Base-by-base conservation (phyloP, 2,113 vertebrate species). In the Corapipo altera region DNA sequence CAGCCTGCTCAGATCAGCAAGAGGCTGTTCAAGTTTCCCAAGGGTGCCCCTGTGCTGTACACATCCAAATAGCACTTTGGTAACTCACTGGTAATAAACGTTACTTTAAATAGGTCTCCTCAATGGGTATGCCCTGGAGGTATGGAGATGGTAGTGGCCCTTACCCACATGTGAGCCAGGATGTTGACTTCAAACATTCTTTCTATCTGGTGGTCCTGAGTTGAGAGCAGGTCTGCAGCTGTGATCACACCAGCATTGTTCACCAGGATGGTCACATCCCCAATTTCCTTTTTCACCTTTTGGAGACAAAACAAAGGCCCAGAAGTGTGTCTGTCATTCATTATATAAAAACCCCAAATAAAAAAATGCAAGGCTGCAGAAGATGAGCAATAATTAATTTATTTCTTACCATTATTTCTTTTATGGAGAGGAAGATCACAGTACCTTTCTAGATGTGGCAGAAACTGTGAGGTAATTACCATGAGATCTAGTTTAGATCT, bases 111-210 rank as follows among this genome's bases (percentile, higher is more conserved):
- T 3, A 11, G 3, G n/a, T 7, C 16, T 52, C 46, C 41, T 51
- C 55, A n/a, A n/a, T n/a, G n/a, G n/a, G n/a, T n/a, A n/a, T n/a
- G n/a, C n/a, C n/a, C n/a, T n/a, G 1, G 1, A 12, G 28, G 13
- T 7, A 2, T 2, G 41, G 32, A 73, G 20, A 33, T 13, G 6
- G 12, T 4, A n/a, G 39, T 44, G 41, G 76, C 67, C 95, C 97
- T 97, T 95, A 98, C 98, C 98, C 98, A 98, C 44, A 98, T 95
- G 94, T 98, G 98, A 73, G 98, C 98, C 41, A 98, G 98, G 51
- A 97, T 75, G 93, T 98, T 98, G 80, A 98, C 91, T 57, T 98
- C 97, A 94, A 98, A 98, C 49, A 93, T 98, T 70, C 94, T 98
- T 96, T 98, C 95, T 62, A 98, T 97, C 66, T 98, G 97, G 91